phyloP scores from a whole-genome alignment of 2,797 vertebrate species.

The Huso huso region DNA sequence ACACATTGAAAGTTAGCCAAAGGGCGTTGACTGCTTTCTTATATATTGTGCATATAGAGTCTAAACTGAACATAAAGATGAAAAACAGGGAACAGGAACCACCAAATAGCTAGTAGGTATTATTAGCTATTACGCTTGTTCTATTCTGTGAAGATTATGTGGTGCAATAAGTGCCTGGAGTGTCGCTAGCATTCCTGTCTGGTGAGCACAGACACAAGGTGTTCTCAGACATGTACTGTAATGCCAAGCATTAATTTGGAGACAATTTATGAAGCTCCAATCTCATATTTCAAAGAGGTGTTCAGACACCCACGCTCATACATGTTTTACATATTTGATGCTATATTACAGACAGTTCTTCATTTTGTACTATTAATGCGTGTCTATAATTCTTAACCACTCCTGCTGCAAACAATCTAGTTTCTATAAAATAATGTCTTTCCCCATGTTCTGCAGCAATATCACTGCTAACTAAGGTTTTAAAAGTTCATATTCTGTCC shows the following conservation, averaged over 20 bases:
- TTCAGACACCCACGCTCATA: conserved; percentile 43
- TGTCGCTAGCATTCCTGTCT: conserved; percentile 33
- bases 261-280: conserved; percentile 45
- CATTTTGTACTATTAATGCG: conserved; percentile 46
- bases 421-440: conserved; percentile 24
- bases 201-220: conserved; percentile 25
- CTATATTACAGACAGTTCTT: conserved; percentile 38
- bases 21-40: conserved; percentile 12
- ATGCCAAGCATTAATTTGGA: conserved; percentile 37
- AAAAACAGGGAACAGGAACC: conserved; percentile 23
- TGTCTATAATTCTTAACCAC: conserved; percentile 21
- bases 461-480: too few species aligned
- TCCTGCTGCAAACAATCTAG: too few species aligned
- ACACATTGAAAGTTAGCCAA: conserved; percentile 22
- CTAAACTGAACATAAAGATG: conserved; percentile 19
- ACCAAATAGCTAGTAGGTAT: conserved; percentile 29
- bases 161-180: conserved; percentile 12
- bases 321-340: conserved; percentile 44
- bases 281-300: conserved; percentile 53
- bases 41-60: conserved; percentile 4
- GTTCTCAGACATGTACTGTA: conserved; percentile 27
- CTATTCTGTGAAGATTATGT: conserved; percentile 25
- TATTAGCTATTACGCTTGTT: conserved; percentile 27
- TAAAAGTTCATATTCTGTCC: too few species aligned
- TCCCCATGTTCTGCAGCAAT: conserved; percentile 13